Evolutionary conservation across 2,113 vertebrate genomes (phyloP).

Genomic region (Dicerorhinus sumatrensis): DNA sequence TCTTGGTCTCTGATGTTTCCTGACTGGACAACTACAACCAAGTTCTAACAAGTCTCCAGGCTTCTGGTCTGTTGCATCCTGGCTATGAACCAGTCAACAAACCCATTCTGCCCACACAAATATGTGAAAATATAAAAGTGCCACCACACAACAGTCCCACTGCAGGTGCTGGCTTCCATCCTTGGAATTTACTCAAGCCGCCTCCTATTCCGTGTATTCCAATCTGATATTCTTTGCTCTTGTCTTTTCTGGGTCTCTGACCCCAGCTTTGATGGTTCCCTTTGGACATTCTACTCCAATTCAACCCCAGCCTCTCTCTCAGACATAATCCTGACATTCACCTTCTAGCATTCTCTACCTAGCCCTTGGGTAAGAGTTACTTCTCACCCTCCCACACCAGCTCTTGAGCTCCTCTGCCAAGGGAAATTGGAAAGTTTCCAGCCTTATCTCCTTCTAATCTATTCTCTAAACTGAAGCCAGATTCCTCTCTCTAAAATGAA

Average conservation of each 20-base stretch:
- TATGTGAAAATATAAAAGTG: not conserved
- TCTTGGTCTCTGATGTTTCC: not conserved
- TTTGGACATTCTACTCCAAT: not conserved
- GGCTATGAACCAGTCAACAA: not conserved
- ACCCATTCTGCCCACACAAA: not conserved
- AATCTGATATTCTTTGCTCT: not conserved
- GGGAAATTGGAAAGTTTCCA: not conserved
- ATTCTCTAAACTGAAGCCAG: not conserved
- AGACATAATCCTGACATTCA: not conserved
- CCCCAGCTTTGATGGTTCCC: not conserved
- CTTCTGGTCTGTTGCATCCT: not conserved
- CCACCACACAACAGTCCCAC: not conserved
- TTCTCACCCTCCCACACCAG: not conserved
- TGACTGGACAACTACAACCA: not conserved
- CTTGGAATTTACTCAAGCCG: not conserved
- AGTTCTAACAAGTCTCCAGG: not conserved
- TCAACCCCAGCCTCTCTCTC: not conserved
- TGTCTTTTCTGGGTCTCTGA: not conserved
- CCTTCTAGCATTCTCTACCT: not conserved
- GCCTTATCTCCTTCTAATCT: not conserved
- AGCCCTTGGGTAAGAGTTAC: not conserved
- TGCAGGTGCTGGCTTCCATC: not conserved
- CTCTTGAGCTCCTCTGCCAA: not conserved
- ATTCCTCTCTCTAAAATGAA: slow-evolving; percentile 2
- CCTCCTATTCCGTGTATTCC: not conserved